These are phyloP conservation scores for Gnatocerus cornutus DNA, from an alignment of 2,888 invertebrate species.

Conservation along the genomic window DNA sequence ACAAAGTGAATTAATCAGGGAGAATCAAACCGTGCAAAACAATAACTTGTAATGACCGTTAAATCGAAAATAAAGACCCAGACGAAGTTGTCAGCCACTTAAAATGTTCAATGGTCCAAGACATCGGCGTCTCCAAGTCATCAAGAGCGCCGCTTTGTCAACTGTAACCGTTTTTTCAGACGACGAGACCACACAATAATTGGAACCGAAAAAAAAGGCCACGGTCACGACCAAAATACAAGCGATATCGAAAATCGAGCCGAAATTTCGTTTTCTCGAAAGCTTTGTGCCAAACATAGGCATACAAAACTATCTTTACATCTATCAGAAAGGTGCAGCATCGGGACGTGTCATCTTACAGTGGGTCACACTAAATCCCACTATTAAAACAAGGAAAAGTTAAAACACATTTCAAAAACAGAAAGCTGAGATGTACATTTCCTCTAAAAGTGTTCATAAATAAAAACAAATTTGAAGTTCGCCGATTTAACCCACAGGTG, in stretches of 20 bases:
- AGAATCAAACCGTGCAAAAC: conserved; percentile 37
- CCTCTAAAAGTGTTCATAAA: conserved; percentile 12
- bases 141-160: conserved; percentile 28
- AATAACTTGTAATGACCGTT: conserved; percentile 38
- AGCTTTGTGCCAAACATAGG: too few species aligned
- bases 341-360: conserved; percentile 1
- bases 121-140: conserved; percentile 18
- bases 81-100: conserved; percentile 41
- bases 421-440: conserved; percentile 22
- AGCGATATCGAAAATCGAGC: not conserved
- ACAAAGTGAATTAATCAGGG: conserved; percentile 44
- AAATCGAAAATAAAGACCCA: conserved; percentile 42
- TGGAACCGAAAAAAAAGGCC: conserved; percentile 16
- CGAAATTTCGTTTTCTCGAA: not conserved
- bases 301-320: not conserved
- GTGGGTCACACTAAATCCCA: not conserved
- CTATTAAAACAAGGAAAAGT: not conserved
- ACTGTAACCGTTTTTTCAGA: conserved; percentile 31
- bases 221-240: conserved; percentile 9
- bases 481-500: conserved; percentile 5
- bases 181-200: conserved; percentile 35
- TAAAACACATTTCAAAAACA: not conserved
- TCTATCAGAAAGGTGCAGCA: not conserved
- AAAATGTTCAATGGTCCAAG: conserved; percentile 40
- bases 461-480: conserved; percentile 6